Conservation (phyloP, 2,888 invertebrate genomes). For the Lasioglossum malachurum region DNA sequence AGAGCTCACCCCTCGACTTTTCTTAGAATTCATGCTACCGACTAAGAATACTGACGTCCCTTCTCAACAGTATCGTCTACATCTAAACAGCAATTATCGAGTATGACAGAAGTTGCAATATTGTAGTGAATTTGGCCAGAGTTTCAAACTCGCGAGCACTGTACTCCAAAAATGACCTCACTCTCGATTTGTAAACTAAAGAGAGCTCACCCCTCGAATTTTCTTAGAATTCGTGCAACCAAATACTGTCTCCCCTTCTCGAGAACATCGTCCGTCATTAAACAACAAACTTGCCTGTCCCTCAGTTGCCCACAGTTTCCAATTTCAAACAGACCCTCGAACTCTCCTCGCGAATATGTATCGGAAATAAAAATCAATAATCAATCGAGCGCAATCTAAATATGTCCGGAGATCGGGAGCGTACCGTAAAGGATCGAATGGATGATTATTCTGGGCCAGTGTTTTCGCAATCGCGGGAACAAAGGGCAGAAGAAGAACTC, state of each 20-base stretch:
- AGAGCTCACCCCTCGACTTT: no score
- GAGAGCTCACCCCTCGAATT: no score
- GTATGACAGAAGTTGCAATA: neutral
- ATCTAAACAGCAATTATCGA: neutral
- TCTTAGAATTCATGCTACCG: no score
- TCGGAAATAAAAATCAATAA: neutral
- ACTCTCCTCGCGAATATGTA: neutral
- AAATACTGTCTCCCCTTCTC: neutral
- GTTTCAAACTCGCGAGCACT: no score
- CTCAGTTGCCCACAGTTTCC: neutral
- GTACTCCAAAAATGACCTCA: no score
- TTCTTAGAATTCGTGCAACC: neutral
- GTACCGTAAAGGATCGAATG: neutral
- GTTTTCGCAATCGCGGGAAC: neutral
- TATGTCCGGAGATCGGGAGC: neutral
- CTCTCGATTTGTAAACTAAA: no score
- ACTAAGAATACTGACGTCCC: no score
- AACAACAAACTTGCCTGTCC: neutral
- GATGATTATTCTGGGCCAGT: conserved; percentile 2
- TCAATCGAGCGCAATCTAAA: neutral
- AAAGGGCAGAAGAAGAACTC: neutral
- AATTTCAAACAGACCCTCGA: neutral
- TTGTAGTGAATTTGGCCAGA: no score
- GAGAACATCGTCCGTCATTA: neutral
- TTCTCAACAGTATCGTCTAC: no score